Conservation (phyloP, 2,888 invertebrate species). For the Caenorhabditis japonica region DNA sequence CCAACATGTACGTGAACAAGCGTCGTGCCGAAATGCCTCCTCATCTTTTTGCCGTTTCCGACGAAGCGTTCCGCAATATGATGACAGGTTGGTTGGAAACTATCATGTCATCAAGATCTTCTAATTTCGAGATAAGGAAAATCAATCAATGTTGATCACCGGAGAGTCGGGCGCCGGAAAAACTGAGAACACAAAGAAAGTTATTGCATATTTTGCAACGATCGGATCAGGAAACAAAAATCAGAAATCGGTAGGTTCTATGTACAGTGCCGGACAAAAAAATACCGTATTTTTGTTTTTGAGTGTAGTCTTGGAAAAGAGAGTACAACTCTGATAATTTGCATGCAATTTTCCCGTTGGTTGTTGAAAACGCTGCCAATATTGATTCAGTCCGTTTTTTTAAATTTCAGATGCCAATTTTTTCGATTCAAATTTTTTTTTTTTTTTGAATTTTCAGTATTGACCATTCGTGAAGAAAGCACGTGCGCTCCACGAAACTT, state of each 20-base stretch:
- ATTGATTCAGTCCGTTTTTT: too few species aligned
- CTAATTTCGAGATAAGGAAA: constrained; percentile 67
- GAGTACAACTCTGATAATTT: constrained; percentile 9
- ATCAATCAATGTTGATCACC: constrained; percentile 93
- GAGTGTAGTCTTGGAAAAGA: too few species aligned
- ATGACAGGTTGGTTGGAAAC: constrained; percentile 57
- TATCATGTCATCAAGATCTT: too few species aligned
- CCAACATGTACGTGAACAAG: constrained; percentile 80
- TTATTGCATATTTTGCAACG: constrained; percentile 94
- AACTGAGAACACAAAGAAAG: constrained; percentile 99
- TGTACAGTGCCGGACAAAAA: too few species aligned
- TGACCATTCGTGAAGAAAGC: too few species aligned
- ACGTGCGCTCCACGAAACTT: too few species aligned
- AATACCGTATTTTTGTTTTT: too few species aligned
- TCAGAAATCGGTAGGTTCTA: constrained; percentile 58
- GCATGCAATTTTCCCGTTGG: neutral
- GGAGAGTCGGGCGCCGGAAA: constrained; percentile 99
- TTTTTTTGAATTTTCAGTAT: too few species aligned
- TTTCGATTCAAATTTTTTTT: too few species aligned
- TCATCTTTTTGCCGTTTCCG: constrained; percentile 73
- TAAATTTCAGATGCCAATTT: too few species aligned
- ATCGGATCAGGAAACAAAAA: constrained; percentile 81
- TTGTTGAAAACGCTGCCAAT: too few species aligned
- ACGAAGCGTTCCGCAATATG: constrained; percentile 74
- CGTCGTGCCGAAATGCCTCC: constrained; percentile 73